These are phyloP conservation scores for Stichopus horrens DNA, from an alignment of 53 echinoderm and acorn worm genomes.

Conservation along the genomic window DNA sequence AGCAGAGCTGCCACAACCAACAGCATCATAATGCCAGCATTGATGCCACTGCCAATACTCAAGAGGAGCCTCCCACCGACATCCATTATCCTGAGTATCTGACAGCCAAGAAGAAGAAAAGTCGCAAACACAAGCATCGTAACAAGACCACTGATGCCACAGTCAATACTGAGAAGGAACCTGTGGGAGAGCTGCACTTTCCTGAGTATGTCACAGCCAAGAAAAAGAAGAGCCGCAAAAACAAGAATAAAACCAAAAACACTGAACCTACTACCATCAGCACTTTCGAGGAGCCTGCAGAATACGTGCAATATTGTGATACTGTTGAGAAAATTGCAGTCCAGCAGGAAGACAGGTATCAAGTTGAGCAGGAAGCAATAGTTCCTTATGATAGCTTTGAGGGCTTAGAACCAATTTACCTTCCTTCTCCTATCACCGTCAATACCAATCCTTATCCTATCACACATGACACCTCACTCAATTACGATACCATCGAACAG, in stretches of 20 bases:
- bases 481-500: not conserved
- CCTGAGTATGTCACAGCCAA: not conserved
- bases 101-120: not conserved
- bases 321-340: not conserved
- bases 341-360: not conserved
- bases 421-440: not conserved
- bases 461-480: constrained; percentile 1
- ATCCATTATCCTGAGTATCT: not conserved
- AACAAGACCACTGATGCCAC: constrained; percentile 13
- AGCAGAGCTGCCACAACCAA: not conserved
- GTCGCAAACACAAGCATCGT: constrained; percentile 1
- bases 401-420: not conserved
- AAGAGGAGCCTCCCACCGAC: not conserved
- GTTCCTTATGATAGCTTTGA: not conserved
- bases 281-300: not conserved
- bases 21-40: not conserved
- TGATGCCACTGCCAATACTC: not conserved
- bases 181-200: not conserved
- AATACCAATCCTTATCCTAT: constrained; percentile 18
- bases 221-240: not conserved
- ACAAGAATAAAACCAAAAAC: not conserved
- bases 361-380: not conserved
- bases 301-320: not conserved
- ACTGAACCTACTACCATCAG: not conserved
- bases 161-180: not conserved